Evolutionary conservation across 2,113 vertebrate genomes (phyloP), one percentile per base, ranked within the genome.

Genomic region (Phoxinus phoxinus): DNA sequence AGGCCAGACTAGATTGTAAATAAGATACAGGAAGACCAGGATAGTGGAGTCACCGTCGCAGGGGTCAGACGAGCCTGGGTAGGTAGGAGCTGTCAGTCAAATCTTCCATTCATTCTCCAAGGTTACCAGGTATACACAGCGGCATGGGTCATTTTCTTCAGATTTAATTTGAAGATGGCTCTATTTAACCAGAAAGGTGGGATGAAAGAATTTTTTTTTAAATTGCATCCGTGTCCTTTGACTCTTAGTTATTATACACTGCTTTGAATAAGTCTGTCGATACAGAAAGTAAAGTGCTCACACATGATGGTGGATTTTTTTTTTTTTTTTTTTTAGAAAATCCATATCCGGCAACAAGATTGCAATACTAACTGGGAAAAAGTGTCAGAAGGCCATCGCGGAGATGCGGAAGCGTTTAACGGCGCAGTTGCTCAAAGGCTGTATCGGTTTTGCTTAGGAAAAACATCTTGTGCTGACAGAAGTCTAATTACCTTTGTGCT

Each of bases 391-490:
- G 65, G 76, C 75, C 81, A 37, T 56, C 10, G 44, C 21, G 2
- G 53, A 76, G 79, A 88, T 8, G 11, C 30, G 41, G 27, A 85
- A 41, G 71, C 44, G 32, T 41, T 41, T 77, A 72, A 59, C n/a
- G 11, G 56, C 44, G 13, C 48, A 72, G 58, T 83, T 83, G 78
- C 44, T 85, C 81, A 53, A 78, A 85, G 77, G 41, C 81, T 85
- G 83, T 72, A 71, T 79, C 56, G 56, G 83, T 84, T 87, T 69
- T 44, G 58, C 77, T 87, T 30, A 11, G 35, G 44, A 86, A 90
- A 93, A 94, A 94, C 93, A 95, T 93, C 90, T 94, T 93, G 93
- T 59, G 91, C 91, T 93, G 93, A 93, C 93, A 93, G 92, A 93
- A 93, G 91, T 92, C 90, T 94, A 95, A 95, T 94, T 94, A 93